Conservation (phyloP, 2,113 vertebrate genomes). For the Misgurnus mizolepis region DNA sequence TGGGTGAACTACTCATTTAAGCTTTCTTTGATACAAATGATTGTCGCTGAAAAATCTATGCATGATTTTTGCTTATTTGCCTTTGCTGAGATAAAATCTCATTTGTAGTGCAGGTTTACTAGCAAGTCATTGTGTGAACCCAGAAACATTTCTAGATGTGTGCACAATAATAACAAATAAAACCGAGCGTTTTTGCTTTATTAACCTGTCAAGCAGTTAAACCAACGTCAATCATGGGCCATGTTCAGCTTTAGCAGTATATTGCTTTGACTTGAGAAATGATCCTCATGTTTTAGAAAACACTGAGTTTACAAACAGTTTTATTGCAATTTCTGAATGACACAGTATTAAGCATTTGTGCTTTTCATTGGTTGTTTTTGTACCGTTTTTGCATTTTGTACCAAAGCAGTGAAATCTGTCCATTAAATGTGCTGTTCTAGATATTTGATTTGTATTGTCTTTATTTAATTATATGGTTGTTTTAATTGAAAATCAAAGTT, state of each 20-base stretch:
- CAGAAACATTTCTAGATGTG: too few species aligned
- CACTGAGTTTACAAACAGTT: neutral
- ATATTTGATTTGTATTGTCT: slow-evolving; percentile 72
- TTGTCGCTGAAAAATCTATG: neutral
- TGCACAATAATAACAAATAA: neutral
- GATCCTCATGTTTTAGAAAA: neutral
- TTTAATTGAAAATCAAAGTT: neutral
- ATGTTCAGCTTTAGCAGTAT: neutral
- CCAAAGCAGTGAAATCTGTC: slow-evolving; percentile 66
- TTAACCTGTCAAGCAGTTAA: neutral
- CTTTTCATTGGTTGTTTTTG: slow-evolving; percentile 50
- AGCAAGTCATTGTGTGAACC: neutral
- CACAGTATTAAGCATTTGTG: slow-evolving; percentile 44
- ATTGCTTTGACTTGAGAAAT: neutral
- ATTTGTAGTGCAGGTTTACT: neutral
- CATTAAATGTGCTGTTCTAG: slow-evolving; percentile 75
- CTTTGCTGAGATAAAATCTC: neutral
- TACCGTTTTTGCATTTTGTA: slow-evolving; percentile 75
- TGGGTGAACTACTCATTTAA: neutral
- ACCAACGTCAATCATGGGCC: too few species aligned
- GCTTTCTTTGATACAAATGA: neutral
- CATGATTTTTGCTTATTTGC: neutral
- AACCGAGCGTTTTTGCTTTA: neutral
- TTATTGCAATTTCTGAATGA: neutral
- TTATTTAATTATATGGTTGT: slow-evolving; percentile 61